Evolutionary conservation across 2,888 invertebrate genomes (phyloP), one percentile per base, ranked within the genome.

Genomic region (Macroteleia sp.): DNA sequence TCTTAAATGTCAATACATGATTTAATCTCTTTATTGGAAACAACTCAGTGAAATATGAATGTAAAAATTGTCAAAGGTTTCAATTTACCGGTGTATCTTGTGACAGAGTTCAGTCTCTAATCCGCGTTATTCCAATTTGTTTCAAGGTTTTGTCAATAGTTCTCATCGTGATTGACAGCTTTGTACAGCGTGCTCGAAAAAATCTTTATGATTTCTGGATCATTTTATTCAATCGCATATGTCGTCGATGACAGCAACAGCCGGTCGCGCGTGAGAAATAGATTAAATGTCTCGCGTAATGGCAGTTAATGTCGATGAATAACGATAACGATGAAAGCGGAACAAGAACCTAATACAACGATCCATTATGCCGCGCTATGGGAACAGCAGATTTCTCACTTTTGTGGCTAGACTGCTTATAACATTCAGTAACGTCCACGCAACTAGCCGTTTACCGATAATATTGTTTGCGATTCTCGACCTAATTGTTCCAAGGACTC

Each of bases 271-370:
- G 67, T 56, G 67, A 67, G 67, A 67, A 69, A 42, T 57, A 69
- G 57, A 69, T 69, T 46, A 48, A 56, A 56, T 22, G 28, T 42
- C 42, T 50, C 50, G 50, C 59, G 50, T 59, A 59, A 52, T 67
- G 56, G 44, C 41, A 20, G 67, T 46, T 67, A 56, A 67, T 52
- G 59, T 17, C 59, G 59, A 70, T 70, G 59, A 36, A 52, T 34
- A 46, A 70, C 59, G 59, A 70, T 70, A 50, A 69, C 30, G 41
- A 69, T 30, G 57, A 57, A 59, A 69, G 69, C 69, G 50, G 57
- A 57, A 59, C 69, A 57, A 30, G 69, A 57, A 30, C 34, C 16
- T 69, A 50, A 69, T 69, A 59, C 42, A 32, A 50, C 59, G 50
- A 50, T 39, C 41, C 42, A 59, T 69, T 59, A 48, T 42, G 14